phyloP scores from a whole-genome alignment of 2,888 invertebrate genomes.

The Acrobasis consociella region DNA sequence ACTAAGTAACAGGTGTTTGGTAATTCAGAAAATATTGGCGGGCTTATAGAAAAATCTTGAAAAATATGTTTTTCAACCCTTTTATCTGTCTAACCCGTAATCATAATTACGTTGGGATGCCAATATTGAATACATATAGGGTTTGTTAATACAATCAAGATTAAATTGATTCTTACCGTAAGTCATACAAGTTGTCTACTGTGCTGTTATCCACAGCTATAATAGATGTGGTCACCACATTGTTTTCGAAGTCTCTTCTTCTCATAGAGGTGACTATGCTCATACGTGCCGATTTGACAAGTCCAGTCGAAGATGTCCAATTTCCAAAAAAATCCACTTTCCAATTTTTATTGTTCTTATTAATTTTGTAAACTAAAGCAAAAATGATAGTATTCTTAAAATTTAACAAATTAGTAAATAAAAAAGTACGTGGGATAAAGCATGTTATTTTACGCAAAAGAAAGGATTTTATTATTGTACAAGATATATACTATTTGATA shows the following conservation, averaged over 20 bases:
- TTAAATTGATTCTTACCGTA: constrained; percentile 40
- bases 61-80: too few relatives aligned
- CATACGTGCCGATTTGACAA: constrained; percentile 2
- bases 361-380: constrained; percentile 16
- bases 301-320: background rate
- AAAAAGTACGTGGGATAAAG: too few relatives aligned
- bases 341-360: background rate
- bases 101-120: too few relatives aligned
- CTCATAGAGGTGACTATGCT: constrained; percentile 4
- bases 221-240: background rate
- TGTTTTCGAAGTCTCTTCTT: constrained; percentile 4
- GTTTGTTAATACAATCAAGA: background rate
- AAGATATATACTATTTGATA: too few relatives aligned
- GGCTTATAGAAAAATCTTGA: too few relatives aligned
- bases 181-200: constrained; percentile 35
- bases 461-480: too few relatives aligned
- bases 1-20: too few relatives aligned
- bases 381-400: background rate
- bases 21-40: too few relatives aligned
- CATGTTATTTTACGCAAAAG: too few relatives aligned
- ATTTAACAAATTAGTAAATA: background rate
- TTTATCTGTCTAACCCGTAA: too few relatives aligned
- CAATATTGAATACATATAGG: too few relatives aligned
- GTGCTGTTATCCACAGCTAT: constrained; percentile 19
- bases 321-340: constrained; percentile 4